These are phyloP conservation scores for Drosophila vallismaia DNA, from an alignment of 2,888 invertebrate genomes.

Conservation along the genomic window DNA sequence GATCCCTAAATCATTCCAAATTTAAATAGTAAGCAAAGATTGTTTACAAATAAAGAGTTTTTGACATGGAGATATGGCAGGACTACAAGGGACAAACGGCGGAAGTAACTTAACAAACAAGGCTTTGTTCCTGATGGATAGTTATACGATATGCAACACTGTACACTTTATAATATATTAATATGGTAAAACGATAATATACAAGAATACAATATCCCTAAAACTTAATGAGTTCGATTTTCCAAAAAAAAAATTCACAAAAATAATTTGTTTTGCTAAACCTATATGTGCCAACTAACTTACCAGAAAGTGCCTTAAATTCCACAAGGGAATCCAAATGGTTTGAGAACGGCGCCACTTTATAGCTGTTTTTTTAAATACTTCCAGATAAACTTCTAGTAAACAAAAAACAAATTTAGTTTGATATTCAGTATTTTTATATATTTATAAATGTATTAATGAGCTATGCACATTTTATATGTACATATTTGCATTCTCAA, in stretches of 20 bases:
- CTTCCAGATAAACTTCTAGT: constrained; percentile 45
- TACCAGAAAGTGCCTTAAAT: constrained; percentile 78
- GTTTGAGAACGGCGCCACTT: constrained; percentile 81
- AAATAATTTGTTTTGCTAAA: background rate
- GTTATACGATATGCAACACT: too few relatives aligned
- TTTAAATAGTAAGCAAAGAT: too few relatives aligned
- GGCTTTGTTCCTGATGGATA: too few relatives aligned
- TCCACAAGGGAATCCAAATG: constrained; percentile 83
- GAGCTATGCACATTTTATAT: background rate
- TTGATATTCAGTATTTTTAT: background rate
- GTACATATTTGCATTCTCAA: too few relatives aligned
- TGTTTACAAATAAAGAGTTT: too few relatives aligned
- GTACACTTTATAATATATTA: too few relatives aligned
- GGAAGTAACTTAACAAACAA: too few relatives aligned
- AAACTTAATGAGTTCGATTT: background rate
- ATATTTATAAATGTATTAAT: background rate
- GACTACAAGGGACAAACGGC: too few relatives aligned
- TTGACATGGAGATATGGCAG: too few relatives aligned
- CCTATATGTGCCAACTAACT: constrained; percentile 50
- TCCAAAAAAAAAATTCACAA: background rate
- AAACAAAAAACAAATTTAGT: constrained; percentile 59
- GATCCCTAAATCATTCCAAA: too few relatives aligned
- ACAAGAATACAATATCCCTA: background rate
- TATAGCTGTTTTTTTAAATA: constrained; percentile 73
- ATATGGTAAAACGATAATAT: background rate